Evolutionary conservation across 92 coral and sea anemone species (phyloP).

Genomic region (Zoanthus solanderi): DNA sequence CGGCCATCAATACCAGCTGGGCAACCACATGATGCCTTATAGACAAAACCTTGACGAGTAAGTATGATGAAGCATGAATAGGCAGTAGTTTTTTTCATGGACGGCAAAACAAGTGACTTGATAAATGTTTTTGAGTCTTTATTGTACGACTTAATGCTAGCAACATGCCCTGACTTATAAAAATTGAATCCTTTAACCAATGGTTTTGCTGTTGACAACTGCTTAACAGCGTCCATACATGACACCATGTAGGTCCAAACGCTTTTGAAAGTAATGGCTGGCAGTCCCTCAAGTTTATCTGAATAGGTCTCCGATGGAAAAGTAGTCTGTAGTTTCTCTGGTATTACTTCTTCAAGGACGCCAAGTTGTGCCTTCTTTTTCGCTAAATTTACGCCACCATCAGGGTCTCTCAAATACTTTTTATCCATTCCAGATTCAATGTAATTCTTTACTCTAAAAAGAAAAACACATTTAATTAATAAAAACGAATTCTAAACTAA

Average conservation of each 20-base stretch:
- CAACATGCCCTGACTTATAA: constrained; percentile 12
- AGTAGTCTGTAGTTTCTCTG: constrained; percentile 12
- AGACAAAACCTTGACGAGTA: constrained; percentile 6
- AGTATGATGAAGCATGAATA: background rate
- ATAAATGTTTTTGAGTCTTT: constrained; percentile 1
- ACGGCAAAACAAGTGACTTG: constrained; percentile 8
- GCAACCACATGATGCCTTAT: constrained; percentile 42
- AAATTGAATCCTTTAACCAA: constrained; percentile 5
- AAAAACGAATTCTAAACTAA: background rate
- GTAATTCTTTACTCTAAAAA: constrained; percentile 30
- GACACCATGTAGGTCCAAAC: constrained; percentile 21
- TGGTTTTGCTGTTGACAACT: constrained; percentile 9
- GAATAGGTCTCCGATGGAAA: constrained; percentile 24
- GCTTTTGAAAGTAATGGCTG: constrained; percentile 23
- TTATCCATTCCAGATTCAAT: constrained; percentile 30
- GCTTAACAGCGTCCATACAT: constrained; percentile 14
- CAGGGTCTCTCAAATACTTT: background rate
- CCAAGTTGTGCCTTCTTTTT: constrained; percentile 39
- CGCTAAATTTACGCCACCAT: constrained; percentile 19
- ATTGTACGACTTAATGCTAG: background rate
- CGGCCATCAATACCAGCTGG: constrained; percentile 51
- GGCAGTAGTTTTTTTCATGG: constrained; percentile 7
- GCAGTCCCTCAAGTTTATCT: constrained; percentile 22
- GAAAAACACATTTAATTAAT: background rate
- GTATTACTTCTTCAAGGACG: constrained; percentile 37